Evolutionary conservation across 2,888 invertebrate species (phyloP), one percentile per base, ranked within the genome.

Genomic region (Baccha elongata): DNA sequence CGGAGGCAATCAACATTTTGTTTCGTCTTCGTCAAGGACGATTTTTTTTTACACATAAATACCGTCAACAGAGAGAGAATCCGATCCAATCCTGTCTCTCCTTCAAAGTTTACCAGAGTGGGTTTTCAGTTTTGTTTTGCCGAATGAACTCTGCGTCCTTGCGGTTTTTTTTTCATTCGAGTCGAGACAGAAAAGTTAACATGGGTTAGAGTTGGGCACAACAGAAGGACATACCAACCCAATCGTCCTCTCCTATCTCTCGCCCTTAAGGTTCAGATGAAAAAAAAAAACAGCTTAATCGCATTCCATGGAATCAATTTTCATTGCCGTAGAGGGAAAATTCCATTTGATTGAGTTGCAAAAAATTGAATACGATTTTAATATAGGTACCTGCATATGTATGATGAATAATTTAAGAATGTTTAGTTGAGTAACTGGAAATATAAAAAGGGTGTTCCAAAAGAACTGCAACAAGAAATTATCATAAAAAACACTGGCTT

Each of bases 341-440:
- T 74, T 68, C 74, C 68, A 68, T 68, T 80, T 74, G 62, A 80
- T 80, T 68, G 68, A 42, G 48, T 74, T 74, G 55, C 37, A 62
- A 74, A 68, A 80, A 80, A n/a, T 80, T 68, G 68, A 80, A 80
- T 68, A 68, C 55, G 79, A 80, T 80, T 68, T 74, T 74, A 67
- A 79, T 73, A 67, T 58, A 40, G n/a, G n/a, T n/a, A n/a, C n/a
- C n/a, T n/a, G n/a, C n/a, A n/a, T n/a, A n/a, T n/a, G n/a, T n/a
- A n/a, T 40, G 19, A 68, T 79, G 79, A 79, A 79, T 73, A 62
- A 79, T 79, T 79, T 73, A 79, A 46, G 26, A 72, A 65, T 17
- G 0, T 44, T 10, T 15, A 35, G 4, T 35, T 4, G n/a, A n/a
- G n/a, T n/a, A n/a, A n/a, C n/a, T n/a, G n/a, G n/a, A n/a, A n/a